These are phyloP conservation scores for Erinaceus europaeus DNA, from an alignment of 2,113 vertebrate genomes.

Conservation along the genomic window DNA sequence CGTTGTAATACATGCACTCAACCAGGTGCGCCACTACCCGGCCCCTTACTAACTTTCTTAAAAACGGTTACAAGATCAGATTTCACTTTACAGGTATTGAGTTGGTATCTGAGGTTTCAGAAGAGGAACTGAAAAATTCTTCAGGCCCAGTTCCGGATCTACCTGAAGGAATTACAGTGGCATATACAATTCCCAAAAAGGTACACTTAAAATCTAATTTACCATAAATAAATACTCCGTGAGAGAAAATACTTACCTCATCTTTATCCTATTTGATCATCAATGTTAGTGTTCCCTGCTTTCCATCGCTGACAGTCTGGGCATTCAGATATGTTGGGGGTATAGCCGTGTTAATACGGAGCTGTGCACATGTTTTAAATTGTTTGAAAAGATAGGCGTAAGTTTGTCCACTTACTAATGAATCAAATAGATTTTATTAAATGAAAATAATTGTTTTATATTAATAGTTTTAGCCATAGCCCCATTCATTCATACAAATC, in stretches of 20 bases:
- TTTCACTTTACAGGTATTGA: constrained; percentile 88
- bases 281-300: not conserved
- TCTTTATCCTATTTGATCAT: not conserved
- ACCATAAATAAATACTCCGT: not conserved
- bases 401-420: not conserved
- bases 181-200: constrained; percentile 93
- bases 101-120: constrained; percentile 92
- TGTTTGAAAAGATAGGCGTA: constrained; percentile 9
- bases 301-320: not conserved
- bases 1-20: too few relatives aligned
- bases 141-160: constrained; percentile 89
- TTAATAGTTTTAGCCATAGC: not conserved
- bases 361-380: not conserved
- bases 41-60: constrained; percentile 14
- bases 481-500: not conserved
- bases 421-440: constrained; percentile 25
- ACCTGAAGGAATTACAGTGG: constrained; percentile 93
- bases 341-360: not conserved
- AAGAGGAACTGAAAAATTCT: constrained; percentile 89
- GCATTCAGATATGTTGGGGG: not conserved
- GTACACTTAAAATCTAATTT: constrained; percentile 74
- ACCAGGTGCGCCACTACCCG: too few relatives aligned
- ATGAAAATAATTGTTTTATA: constrained; percentile 9
- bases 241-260: not conserved
- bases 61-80: not conserved